These are phyloP conservation scores for Cardiocondyla obscurior DNA, from an alignment of 1,140 invertebrate species.

Conservation along the genomic window DNA sequence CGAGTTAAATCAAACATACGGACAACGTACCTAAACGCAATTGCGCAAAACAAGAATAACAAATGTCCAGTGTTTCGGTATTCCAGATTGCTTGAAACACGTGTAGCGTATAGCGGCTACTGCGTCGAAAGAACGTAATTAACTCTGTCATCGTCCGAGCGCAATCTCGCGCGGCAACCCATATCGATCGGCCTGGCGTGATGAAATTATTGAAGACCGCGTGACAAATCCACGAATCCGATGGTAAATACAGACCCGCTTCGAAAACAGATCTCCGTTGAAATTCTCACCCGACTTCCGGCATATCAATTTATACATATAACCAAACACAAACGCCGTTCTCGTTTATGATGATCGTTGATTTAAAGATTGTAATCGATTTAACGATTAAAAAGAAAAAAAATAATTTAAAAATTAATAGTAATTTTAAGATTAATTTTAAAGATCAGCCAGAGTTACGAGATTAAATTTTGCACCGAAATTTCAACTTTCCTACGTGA, in stretches of 20 bases:
- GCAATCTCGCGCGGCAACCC: slow-evolving; percentile 23
- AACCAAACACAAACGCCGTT: too few species aligned
- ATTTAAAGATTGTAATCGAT: not conserved
- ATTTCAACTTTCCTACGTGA: not conserved
- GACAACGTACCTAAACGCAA: not conserved
- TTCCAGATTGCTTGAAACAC: slow-evolving; percentile 35
- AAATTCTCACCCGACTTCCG: not conserved
- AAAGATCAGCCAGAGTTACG: not conserved
- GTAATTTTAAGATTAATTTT: too few species aligned
- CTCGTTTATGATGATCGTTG: not conserved
- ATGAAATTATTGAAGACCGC: slow-evolving; percentile 37
- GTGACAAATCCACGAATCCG: slow-evolving; percentile 13
- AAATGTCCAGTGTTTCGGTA: not conserved
- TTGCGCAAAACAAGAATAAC: slow-evolving; percentile 4
- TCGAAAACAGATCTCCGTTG: slow-evolving; percentile 4
- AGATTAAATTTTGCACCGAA: not conserved
- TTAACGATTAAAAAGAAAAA: not conserved
- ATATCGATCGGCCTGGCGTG: slow-evolving; percentile 16
- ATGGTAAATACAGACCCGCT: not conserved
- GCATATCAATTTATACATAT: not conserved
- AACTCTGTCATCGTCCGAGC: slow-evolving; percentile 19
- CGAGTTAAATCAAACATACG: not conserved
- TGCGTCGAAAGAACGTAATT: slow-evolving; percentile 30
- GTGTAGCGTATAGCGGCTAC: not conserved
- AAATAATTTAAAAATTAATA: not conserved